phyloP scores from a whole-genome alignment of 2,113 vertebrate genomes.

The Gambusia holbrooki region DNA sequence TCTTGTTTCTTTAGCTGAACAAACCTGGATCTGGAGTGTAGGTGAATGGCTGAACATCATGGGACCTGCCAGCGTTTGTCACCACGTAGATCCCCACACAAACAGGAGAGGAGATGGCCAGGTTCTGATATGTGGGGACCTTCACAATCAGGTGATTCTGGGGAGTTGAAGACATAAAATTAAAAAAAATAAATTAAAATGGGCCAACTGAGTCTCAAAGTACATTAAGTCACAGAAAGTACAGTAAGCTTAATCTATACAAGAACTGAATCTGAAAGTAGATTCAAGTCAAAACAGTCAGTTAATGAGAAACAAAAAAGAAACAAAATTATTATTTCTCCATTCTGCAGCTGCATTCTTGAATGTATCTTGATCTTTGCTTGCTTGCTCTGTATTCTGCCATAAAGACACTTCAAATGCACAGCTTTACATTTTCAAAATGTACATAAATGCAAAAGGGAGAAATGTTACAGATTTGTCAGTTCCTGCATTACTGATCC shows the following conservation, averaged over 20 bases:
- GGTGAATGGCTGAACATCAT: slow-evolving; percentile 94
- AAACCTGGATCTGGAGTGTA: slow-evolving; percentile 95
- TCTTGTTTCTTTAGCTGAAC: slow-evolving; percentile 38
- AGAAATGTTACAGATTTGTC: slow-evolving; percentile 8
- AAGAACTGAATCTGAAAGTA: not conserved
- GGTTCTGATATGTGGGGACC: slow-evolving; percentile 94
- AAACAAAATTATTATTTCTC: not conserved
- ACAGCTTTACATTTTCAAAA: not conserved
- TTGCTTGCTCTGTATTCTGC: not conserved
- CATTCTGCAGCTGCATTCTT: not conserved
- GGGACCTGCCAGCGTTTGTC: slow-evolving; percentile 95
- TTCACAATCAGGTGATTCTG: slow-evolving; percentile 99
- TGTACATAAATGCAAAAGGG: no score
- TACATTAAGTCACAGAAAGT: not conserved
- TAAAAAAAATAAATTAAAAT: not conserved
- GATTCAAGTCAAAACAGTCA: not conserved
- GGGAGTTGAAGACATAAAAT: slow-evolving; percentile 10
- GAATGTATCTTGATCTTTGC: not conserved
- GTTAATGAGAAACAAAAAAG: not conserved
- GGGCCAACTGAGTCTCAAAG: slow-evolving; percentile 4
- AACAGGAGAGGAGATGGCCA: slow-evolving; percentile 86
- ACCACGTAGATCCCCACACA: slow-evolving; percentile 94
- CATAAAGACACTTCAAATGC: not conserved
- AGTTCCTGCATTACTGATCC: slow-evolving; percentile 4
- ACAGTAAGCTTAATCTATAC: not conserved